Conservation (phyloP, 1,140 invertebrate genomes). For the Dendrolimus punctatus region DNA sequence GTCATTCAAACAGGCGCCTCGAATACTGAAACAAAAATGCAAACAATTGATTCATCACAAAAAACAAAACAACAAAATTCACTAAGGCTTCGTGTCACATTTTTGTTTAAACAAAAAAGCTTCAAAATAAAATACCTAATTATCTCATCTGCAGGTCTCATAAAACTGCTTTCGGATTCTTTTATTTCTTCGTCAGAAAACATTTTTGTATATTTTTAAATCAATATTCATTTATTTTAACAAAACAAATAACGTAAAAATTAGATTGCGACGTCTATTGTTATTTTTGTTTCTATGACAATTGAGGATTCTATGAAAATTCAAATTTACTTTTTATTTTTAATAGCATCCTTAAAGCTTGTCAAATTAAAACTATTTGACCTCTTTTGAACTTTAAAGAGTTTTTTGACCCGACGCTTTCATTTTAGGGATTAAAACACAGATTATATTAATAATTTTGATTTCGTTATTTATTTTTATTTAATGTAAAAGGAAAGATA, state of each 20-base stretch:
- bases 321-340: conserved; percentile 28
- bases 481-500: too few relatives aligned
- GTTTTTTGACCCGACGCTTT: too few relatives aligned
- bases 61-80: conserved; percentile 15
- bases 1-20: conserved; percentile 55
- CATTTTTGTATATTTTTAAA: conserved; percentile 53
- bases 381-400: conserved; percentile 37
- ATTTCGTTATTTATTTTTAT: too few relatives aligned
- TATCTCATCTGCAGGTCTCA: conserved; percentile 57
- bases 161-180: conserved; percentile 46
- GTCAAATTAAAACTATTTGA: conserved; percentile 20
- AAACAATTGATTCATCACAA: conserved; percentile 10
- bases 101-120: conserved; percentile 5
- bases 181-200: conserved; percentile 64
- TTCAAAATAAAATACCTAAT: conserved; percentile 44
- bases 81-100: background rate
- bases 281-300: conserved; percentile 45
- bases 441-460: too few relatives aligned
- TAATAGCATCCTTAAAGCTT: conserved; percentile 2
- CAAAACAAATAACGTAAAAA: conserved; percentile 49
- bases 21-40: conserved; percentile 40
- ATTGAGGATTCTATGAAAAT: conserved; percentile 31
- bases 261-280: conserved; percentile 38
- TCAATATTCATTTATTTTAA: conserved; percentile 60
- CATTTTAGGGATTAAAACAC: too few relatives aligned